Conservation (phyloP, 2,888 invertebrate species). For the Podabrus alpinus region DNA sequence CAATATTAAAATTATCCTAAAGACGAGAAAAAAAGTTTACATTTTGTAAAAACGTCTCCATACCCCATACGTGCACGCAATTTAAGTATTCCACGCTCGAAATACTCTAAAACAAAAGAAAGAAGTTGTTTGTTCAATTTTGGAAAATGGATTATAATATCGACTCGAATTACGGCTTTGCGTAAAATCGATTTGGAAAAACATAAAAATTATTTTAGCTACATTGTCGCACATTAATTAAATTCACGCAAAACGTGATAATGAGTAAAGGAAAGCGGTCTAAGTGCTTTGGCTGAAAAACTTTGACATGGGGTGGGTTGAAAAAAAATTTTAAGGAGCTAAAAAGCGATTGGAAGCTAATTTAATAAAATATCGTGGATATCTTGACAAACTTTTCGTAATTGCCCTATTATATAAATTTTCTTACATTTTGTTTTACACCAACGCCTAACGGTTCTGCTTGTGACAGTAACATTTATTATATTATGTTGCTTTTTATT, state of each 20-base stretch:
- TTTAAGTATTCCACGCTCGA: not conserved
- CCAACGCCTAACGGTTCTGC: not conserved
- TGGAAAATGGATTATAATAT: not conserved
- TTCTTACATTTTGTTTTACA: not conserved
- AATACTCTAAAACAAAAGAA: not conserved
- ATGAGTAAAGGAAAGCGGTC: not conserved
- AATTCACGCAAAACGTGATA: not conserved
- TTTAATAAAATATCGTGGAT: not conserved
- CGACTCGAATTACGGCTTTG: not conserved
- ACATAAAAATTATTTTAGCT: not conserved
- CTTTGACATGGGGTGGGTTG: not conserved
- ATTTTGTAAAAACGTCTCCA: not conserved
- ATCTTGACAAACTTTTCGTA: not conserved
- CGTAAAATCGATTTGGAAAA: not conserved
- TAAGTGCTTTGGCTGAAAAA: not conserved
- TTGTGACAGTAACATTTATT: not conserved
- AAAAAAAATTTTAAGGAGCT: not conserved
- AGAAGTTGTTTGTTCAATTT: not conserved
- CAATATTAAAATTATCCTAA: not conserved
- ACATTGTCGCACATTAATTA: not conserved
- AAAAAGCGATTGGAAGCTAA: not conserved
- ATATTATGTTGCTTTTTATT: not conserved
- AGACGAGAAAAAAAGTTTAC: not conserved
- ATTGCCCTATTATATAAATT: not conserved
- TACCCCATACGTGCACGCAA: not conserved